Evolutionary conservation across 2,888 invertebrate species (phyloP).

Genomic region (Acrobasis consociella): DNA sequence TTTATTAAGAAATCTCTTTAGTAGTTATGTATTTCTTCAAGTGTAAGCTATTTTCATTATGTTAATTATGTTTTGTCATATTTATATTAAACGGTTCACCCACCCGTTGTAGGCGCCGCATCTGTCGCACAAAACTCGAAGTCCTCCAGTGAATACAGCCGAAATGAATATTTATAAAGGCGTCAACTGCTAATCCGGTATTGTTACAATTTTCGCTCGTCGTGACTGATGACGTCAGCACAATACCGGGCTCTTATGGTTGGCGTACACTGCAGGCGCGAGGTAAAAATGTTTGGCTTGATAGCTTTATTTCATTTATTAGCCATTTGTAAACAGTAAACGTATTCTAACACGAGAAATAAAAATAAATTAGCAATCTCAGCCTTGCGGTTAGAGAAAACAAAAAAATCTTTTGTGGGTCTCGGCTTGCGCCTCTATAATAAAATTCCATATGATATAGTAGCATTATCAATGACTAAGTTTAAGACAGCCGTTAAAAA

Average conservation of each 20-base stretch:
- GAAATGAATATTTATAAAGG: constrained; percentile 82
- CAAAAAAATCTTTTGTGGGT: too few species aligned
- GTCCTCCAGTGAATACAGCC: constrained; percentile 62
- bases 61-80: constrained; percentile 16
- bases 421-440: too few species aligned
- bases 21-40: too few species aligned
- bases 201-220: constrained; percentile 76
- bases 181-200: constrained; percentile 78
- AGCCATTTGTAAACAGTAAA: background rate
- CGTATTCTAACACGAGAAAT: too few species aligned
- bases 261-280: constrained; percentile 46
- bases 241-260: constrained; percentile 66
- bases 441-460: too few species aligned
- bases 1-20: too few species aligned
- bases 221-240: constrained; percentile 76
- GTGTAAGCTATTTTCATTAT: constrained; percentile 3
- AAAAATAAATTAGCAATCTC: too few species aligned
- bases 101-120: constrained; percentile 45
- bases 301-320: background rate
- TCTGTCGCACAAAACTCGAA: constrained; percentile 70
- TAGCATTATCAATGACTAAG: too few species aligned
- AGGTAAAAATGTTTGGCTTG: too few species aligned
- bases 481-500: too few species aligned
- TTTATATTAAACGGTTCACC: constrained; percentile 5
- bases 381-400: too few species aligned